Percentiles rank a stretch among this genome's conserved stretches.
These are phyloP conservation scores for Steatocranus sp. DNA, from an alignment of 2,797 vertebrate species.

Conservation along the genomic window DNA sequence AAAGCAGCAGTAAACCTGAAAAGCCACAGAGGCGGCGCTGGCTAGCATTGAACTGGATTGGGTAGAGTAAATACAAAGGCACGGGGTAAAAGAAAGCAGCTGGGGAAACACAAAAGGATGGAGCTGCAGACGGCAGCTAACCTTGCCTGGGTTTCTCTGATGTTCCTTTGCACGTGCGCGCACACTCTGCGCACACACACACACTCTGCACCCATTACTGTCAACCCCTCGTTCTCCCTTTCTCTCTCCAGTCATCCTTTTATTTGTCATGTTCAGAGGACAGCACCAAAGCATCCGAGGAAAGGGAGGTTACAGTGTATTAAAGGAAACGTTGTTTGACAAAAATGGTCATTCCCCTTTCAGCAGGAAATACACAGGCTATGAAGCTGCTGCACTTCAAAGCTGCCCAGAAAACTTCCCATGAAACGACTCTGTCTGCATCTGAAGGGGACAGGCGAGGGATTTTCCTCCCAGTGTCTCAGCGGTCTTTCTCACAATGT, in stretches of 20 bases:
- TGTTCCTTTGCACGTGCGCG: conserved; percentile 53
- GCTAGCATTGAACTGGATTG: conserved; percentile 59
- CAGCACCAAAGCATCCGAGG: conserved; percentile 49
- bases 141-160: conserved; percentile 67
- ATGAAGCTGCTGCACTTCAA: conserved; percentile 52
- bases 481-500: background rate
- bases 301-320: conserved; percentile 61
- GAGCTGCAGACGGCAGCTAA: conserved; percentile 70
- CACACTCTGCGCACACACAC: background rate
- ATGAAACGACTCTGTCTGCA: conserved; percentile 50
- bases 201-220: conserved; percentile 48
- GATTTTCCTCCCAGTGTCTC: conserved; percentile 34
- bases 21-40: conserved; percentile 53
- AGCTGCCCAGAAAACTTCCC: conserved; percentile 58
- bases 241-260: conserved; percentile 50
- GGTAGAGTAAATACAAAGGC: conserved; percentile 55
- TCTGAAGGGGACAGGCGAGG: conserved; percentile 42
- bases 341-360: conserved; percentile 59
- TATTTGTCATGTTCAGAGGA: conserved; percentile 64
- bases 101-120: conserved; percentile 67
- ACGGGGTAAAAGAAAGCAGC: conserved; percentile 61
- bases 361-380: conserved; percentile 49
- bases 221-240: conserved; percentile 26
- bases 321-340: conserved; percentile 66
- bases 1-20: conserved; percentile 54